Base-by-base conservation (phyloP, 2,797 vertebrate genomes). In the Enteromius fasciolatus region DNA sequence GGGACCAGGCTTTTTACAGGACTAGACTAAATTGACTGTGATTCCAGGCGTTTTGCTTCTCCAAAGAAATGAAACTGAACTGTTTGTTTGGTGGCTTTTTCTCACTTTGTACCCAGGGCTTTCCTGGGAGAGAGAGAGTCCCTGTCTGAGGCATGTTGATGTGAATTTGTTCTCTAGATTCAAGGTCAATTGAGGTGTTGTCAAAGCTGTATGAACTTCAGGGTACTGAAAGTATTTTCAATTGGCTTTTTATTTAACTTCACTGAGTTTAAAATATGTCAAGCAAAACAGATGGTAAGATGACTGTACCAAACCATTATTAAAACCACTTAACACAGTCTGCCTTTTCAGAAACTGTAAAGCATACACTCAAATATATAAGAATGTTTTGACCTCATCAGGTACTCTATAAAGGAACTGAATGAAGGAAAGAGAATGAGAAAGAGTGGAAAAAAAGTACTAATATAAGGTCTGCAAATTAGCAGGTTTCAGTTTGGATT, bases 1-100 rank as follows among this genome's bases (percentile, higher is more conserved):
- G 86, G 84, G 70, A 80, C 67, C 68, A n/a, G 82, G 81, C 77
- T 83, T 86, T 89, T 89, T 86, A 89, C 83, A 82, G 85, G 81
- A 64, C 82, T 48, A 82, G 80, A 78, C 59, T 57, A 83, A 87
- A 89, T 87, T 82, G 73, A 84, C 83, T 86, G 61, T 86, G 83
- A 85, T 89, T 87, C 74, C 39, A 76, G 76, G 86, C 76, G 52
- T 85, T 89, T 87, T 84, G 63, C 74, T 85, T 87, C 68, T 75
- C 75, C 28, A 57, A 73, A 66, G 54, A 84, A 87, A 85, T 80
- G 66, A 87, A 78, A 70, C 68, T 84, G 61, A 84, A 82, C 70
- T 80, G 79, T 80, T 87, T 85, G 83, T 78, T 76, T 84, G 82
- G 82, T 85, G 70, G 67, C 80, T 76, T 74, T 77, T 70, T 50